Evolutionary conservation across 2,888 invertebrate genomes (phyloP), one percentile per base, ranked within the genome.

Genomic region (Rhingia rostrata): DNA sequence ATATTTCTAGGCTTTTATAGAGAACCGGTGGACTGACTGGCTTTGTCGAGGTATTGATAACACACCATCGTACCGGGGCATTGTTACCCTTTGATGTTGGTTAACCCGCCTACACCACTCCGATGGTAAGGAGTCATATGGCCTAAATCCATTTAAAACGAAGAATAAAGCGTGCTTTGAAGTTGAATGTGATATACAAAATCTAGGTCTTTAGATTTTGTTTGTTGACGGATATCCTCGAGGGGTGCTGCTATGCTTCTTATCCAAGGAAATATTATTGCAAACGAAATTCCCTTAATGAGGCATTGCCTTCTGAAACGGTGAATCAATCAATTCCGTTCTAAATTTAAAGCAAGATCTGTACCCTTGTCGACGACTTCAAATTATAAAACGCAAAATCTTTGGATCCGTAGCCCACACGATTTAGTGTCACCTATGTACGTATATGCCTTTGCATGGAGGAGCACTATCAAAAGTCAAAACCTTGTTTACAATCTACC

Each of bases 81-180:
- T 74, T 74, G 49, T 67, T 63, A 61, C 41, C 37, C 22, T 74
- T 74, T 64, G 54, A 63, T 73, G 54, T 54, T 47, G 12, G 35
- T 41, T 35, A 32, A 22, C 22, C 22, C 10, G 4, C 4, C 4
- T 33, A 4, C n/a, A 32, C 35, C 4, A 7, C 4, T 22, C 10
- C 6, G 4, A 37, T 69, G 35, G n/a, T 12, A 43, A 30, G 32
- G 33, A 41, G 66, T 61, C 12, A 54, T 9, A 39, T 56, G 61
- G 58, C 67, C 54, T 37, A 67, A 61, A 39, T 77, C 37, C 33
- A 12, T 58, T 60, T 37, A 12, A 47, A 39, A 37, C n/a, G 7
- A 49, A 56, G 33, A 60, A 33, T 58, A 35, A 10, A 30, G 49
- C 14, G 32, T 4, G 49, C 49, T 70, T 70, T 58, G 32, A 58